Percentiles rank a stretch among this genome's conserved stretches.
Evolutionary conservation across 1,140 invertebrate species (phyloP).

Genomic region (Laupala kohalensis): DNA sequence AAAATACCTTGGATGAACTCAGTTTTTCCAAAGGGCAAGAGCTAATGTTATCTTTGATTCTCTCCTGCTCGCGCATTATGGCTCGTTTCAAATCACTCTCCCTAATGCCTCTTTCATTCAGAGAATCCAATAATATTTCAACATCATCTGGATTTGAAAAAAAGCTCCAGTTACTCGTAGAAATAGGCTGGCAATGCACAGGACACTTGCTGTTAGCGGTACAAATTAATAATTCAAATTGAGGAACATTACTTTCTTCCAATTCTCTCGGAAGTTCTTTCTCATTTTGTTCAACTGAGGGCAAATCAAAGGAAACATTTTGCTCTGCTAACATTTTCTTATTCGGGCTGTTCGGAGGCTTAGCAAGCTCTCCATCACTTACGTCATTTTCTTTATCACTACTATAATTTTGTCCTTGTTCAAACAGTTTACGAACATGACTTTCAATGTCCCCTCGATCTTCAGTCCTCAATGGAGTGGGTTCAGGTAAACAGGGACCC

Average conservation of each 20-base stretch:
- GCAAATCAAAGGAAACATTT: constrained; percentile 16
- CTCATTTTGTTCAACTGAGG: background rate
- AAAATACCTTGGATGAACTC: background rate
- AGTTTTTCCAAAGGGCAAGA: background rate
- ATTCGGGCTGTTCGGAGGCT: constrained; percentile 18
- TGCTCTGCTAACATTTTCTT: constrained; percentile 23
- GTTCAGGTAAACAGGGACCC: constrained; percentile 23
- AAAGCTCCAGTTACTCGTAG: constrained; percentile 56
- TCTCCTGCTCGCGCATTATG: constrained; percentile 42
- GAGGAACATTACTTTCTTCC: background rate
- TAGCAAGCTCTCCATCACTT: constrained; percentile 11
- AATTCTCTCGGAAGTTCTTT: background rate
- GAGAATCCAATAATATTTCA: constrained; percentile 48
- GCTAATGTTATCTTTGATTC: background rate
- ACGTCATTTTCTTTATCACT: constrained; percentile 65
- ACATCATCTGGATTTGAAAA: constrained; percentile 58
- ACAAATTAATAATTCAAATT: background rate
- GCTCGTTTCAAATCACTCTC: constrained; percentile 60
- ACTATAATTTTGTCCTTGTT: constrained; percentile 31
- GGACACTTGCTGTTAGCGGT: constrained; percentile 39
- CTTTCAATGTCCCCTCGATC: constrained; percentile 28
- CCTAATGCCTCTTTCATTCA: constrained; percentile 68
- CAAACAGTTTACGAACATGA: constrained; percentile 45
- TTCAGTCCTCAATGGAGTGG: constrained; percentile 18
- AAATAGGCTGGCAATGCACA: constrained; percentile 45